Evolutionary conservation across 2,888 invertebrate genomes (phyloP), one percentile per base, ranked within the genome.

Genomic region (Tachystola acroxantha): DNA sequence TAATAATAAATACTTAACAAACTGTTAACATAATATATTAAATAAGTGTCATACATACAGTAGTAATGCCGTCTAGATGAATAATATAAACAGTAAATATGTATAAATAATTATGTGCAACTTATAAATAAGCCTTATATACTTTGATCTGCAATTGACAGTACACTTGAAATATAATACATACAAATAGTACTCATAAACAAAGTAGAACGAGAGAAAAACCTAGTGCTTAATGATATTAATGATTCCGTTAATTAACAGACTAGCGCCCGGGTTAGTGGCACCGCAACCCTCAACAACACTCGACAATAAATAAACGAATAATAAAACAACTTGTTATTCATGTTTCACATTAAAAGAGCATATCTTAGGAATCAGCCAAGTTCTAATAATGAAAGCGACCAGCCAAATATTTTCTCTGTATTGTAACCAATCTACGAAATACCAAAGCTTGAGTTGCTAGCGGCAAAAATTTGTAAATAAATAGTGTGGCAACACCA

Each of bases 371-470:
- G 56, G 60, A 64, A 73, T 73, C 81, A 81, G 78, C 79, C 79
- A 78, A 72, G 57, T 57, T 71, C 76, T 80, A 78, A 65, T 45
- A 52, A 64, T 55, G 55, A 62, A 78, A 81, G 79, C 80, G 78
- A 75, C 75, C 81, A 75, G 75, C 77, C 81, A 77, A 77, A 79
- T 76, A 76, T 80, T 76, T 66, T 66, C 55, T 55, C 54, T 47
- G 52, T 50, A 32, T 43, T 40, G 53, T 51, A 54, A 62, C 49
- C 45, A 56, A 53, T 69, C 71, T 73, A 72, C 70, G 50, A 41
- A 61, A 60, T 64, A 68, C 62, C 62, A 66, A 72, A 74, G 73
- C 73, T 69, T 67, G 54, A 72, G 69, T 72, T 76, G 73, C 79
- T 73, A 79, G 79, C 78, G 69, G 64, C 56, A 43, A 67, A 64